Evolutionary conservation across 2,797 vertebrate genomes (phyloP).

Genomic region (Lindbergichthys nudifrons): DNA sequence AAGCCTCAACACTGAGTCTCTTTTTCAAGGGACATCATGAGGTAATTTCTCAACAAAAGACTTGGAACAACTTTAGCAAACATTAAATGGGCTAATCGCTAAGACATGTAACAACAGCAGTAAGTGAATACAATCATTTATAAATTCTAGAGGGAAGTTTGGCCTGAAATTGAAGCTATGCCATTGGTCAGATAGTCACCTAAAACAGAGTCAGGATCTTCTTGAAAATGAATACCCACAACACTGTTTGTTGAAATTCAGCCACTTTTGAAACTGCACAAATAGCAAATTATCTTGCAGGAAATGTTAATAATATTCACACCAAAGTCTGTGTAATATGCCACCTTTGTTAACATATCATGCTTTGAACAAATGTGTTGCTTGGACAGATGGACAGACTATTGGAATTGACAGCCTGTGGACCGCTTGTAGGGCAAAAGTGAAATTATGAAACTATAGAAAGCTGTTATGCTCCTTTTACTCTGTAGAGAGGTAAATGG

Average conservation of each 20-base stretch:
- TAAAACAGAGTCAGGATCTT: too few relatives aligned
- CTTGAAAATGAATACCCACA: too few relatives aligned
- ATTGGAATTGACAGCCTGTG: slow-evolving; percentile 1
- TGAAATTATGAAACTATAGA: slow-evolving; percentile 37
- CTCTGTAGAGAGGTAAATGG: slow-evolving; percentile 51
- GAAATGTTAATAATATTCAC: neutral
- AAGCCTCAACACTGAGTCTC: too few relatives aligned
- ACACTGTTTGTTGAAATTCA: too few relatives aligned
- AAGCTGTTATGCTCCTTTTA: slow-evolving; percentile 33
- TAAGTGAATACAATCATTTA: neutral
- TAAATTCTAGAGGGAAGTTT: neutral
- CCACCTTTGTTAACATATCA: neutral
- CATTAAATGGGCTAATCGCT: neutral
- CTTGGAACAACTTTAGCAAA: neutral
- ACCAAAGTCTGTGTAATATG: neutral
- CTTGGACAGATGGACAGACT: slow-evolving; percentile 14
- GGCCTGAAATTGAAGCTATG: too few relatives aligned
- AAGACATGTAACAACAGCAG: neutral
- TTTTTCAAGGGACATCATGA: too few relatives aligned
- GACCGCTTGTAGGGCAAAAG: slow-evolving; percentile 19
- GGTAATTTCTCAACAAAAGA: neutral
- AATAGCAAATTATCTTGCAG: neutral
- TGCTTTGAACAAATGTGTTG: neutral
- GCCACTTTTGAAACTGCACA: neutral
- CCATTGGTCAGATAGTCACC: too few relatives aligned